Evolutionary conservation across 2,113 vertebrate genomes (phyloP), one percentile per base, ranked within the genome.

Genomic region (Danio rerio): DNA sequence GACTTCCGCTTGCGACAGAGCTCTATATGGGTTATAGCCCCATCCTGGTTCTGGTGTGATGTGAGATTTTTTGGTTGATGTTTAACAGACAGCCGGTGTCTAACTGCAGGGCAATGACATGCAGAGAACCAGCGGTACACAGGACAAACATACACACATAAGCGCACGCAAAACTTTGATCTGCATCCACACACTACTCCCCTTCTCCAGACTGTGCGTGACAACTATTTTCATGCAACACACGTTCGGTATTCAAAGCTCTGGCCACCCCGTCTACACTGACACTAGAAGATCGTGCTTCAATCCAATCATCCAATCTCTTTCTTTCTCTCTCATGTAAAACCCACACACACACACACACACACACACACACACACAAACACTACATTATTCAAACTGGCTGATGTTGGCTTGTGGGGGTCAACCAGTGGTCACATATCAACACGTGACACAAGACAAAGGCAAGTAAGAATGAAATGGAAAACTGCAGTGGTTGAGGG

Each of bases 401-500:
- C 43, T 50, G 31, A 31, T 78, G 45, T 43, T 50, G 66, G 68
- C 69, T 55, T 53, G 31, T 13, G 13, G 58, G 68, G 76, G 82
- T 83, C 66, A 73, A 56, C 47, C 75, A 65, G 58, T 79, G 75
- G 75, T 79, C 75, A 83, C 65, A 69, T 16, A 15, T 18, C 11
- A 59, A 65, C 73, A 69, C 20, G 21, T 59, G 73, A 31, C 50
- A 65, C 8, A 79, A 40, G 47, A 65, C 9, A 65, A 61, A 81
- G 45, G 21, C 45, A 43, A 12, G 47, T n/a, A 56, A n/a, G 31
- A 47, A 45, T 12, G 43, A 68, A 5, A 47, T 21, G 7, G 15
- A 6, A 56, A 56, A 55, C 70, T 11, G 21, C 50, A 40, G 70
- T 5, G 20, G 70, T 55, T 72, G 20, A 72, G 49, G 49, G 49